Evolutionary conservation across 2,113 vertebrate genomes (phyloP).

Genomic region (Phodopus roborovskii): DNA sequence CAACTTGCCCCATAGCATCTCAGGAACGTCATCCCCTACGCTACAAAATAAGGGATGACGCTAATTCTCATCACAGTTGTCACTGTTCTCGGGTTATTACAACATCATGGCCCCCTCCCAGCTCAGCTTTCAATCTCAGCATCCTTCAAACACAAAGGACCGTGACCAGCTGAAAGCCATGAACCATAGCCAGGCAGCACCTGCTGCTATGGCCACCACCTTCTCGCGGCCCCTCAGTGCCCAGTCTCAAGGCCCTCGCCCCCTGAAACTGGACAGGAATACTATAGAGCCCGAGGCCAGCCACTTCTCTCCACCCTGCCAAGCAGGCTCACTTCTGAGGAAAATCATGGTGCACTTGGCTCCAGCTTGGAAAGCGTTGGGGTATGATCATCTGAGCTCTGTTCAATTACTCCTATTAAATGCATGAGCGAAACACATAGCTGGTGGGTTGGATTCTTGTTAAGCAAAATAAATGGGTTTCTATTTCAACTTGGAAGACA

Average conservation of each 20-base stretch:
- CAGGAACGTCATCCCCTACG: background rate
- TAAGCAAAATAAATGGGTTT: conserved; percentile 73
- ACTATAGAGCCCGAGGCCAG: background rate
- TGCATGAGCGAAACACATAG: conserved; percentile 66
- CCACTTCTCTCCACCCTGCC: background rate
- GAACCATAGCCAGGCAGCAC: background rate
- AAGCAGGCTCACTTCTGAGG: background rate
- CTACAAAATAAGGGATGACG: background rate
- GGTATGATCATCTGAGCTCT: conserved; percentile 50
- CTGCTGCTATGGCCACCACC: background rate
- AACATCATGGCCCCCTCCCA: background rate
- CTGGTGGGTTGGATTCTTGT: conserved; percentile 62
- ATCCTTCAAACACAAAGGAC: background rate
- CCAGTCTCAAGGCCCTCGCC: background rate
- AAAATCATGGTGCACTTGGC: background rate
- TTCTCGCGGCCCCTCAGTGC: background rate
- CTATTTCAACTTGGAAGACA: conserved; percentile 74
- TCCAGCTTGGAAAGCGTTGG: conserved; percentile 8
- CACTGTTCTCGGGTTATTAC: background rate
- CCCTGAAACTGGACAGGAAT: background rate
- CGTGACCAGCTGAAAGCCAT: background rate
- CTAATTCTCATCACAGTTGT: background rate
- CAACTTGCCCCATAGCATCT: background rate
- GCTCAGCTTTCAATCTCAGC: background rate
- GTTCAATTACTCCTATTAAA: conserved; percentile 75